Evolutionary conservation across 2,888 invertebrate species (phyloP).

Genomic region (Cryptus viduatorius): DNA sequence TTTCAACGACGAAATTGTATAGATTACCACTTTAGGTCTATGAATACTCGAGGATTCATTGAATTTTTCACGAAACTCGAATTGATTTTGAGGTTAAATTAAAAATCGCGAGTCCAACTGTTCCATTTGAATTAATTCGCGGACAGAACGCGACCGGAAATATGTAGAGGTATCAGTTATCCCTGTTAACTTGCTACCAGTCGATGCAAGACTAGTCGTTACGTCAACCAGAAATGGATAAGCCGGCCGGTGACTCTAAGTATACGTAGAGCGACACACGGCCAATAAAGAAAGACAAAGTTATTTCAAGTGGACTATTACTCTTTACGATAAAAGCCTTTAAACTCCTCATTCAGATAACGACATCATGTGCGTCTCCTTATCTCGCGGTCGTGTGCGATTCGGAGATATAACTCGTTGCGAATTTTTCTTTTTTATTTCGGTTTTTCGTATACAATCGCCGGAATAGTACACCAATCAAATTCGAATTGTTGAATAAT

Average conservation of each 20-base stretch:
- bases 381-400: not conserved
- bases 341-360: constrained; percentile 53
- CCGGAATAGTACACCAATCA: too few relatives aligned
- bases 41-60: not conserved
- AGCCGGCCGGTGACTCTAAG: constrained; percentile 17
- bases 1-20: not conserved
- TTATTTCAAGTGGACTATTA: constrained; percentile 67
- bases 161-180: not conserved
- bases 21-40: not conserved
- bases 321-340: constrained; percentile 69
- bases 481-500: too few relatives aligned
- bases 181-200: constrained; percentile 17
- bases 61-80: not conserved
- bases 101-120: not conserved
- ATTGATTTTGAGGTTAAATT: constrained; percentile 1
- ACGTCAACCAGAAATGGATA: constrained; percentile 32
- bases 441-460: not conserved
- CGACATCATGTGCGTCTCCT: constrained; percentile 20
- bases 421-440: not conserved
- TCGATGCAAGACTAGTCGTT: constrained; percentile 47
- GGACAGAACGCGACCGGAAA: constrained; percentile 36
- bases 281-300: constrained; percentile 21
- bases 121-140: not conserved
- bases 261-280: not conserved
- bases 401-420: not conserved